Conservation (phyloP, 64 coral and sea anemone genomes). For the Platygyra sinensis region DNA sequence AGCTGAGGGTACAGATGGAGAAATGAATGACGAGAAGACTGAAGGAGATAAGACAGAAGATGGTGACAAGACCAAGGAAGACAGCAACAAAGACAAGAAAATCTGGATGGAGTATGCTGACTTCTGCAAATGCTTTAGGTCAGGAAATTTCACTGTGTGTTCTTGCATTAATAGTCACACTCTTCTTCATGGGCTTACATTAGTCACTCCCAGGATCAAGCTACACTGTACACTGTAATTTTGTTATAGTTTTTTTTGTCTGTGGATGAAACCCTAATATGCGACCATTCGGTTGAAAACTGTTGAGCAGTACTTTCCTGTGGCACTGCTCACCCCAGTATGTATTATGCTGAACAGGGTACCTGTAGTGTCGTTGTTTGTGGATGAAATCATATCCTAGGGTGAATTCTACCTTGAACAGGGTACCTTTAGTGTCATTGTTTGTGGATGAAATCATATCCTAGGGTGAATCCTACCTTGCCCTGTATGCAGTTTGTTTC, state of each 20-base stretch:
- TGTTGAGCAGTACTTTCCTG: no score
- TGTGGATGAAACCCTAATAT: no score
- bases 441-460: no score
- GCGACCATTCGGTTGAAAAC: no score
- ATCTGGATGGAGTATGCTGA: slow-evolving; percentile 98
- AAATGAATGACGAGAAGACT: slow-evolving; percentile 71
- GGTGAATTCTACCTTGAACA: no score
- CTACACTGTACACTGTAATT: background rate
- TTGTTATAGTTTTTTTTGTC: background rate
- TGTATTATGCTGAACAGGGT: no score
- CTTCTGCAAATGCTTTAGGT: slow-evolving; percentile 99
- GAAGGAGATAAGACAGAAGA: slow-evolving; percentile 73
- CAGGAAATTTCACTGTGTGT: background rate
- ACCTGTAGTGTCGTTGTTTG: no score
- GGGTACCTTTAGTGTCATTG: no score
- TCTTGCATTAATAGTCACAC: background rate
- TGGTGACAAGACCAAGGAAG: slow-evolving; percentile 59
- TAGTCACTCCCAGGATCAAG: background rate
- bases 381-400: no score
- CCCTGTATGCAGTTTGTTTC: no score
- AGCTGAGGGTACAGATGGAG: slow-evolving; percentile 58
- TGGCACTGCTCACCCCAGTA: no score
- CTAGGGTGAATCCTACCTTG: no score
- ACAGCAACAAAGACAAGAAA: slow-evolving; percentile 79
- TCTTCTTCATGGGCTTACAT: background rate